Evolutionary conservation across 1,140 invertebrate species (phyloP).

Genomic region (Drosophila funebris): DNA sequence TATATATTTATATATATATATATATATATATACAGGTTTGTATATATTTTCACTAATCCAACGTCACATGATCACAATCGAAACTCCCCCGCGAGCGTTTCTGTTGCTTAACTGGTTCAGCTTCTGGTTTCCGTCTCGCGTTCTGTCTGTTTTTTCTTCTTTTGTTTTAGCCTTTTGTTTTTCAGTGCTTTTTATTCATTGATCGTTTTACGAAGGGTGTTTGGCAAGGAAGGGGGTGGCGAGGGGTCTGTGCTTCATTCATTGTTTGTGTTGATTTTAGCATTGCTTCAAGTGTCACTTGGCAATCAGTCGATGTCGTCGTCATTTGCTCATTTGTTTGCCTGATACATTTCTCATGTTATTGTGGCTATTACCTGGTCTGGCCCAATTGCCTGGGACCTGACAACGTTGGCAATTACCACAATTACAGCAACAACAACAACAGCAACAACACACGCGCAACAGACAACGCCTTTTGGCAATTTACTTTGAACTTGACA

Average conservation of each 20-base stretch:
- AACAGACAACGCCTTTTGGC: conserved; percentile 40
- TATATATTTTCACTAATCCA: no score
- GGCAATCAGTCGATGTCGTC: conserved; percentile 64
- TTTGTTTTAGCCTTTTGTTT: background rate
- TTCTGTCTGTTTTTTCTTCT: background rate
- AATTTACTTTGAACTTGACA: conserved; percentile 77
- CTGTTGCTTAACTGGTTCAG: conserved; percentile 18
- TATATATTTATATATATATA: background rate
- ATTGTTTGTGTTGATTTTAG: conserved; percentile 45
- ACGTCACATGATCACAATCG: conserved; percentile 34
- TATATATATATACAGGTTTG: background rate
- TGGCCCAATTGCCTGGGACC: conserved; percentile 31
- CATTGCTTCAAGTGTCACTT: conserved; percentile 70
- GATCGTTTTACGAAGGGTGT: background rate
- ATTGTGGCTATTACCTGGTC: conserved; percentile 50
- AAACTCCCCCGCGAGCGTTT: conserved; percentile 4
- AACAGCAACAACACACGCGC: background rate
- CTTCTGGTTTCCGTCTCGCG: conserved; percentile 19
- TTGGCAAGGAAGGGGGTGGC: background rate
- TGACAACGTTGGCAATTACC: conserved; percentile 46
- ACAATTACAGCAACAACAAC: conserved; percentile 18
- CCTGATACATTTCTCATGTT: conserved; percentile 73
- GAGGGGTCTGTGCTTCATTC: conserved; percentile 26
- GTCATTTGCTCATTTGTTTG: conserved; percentile 69
- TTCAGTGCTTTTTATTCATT: conserved; percentile 6